Conservation (phyloP, 2,888 invertebrate species). For the Sarcophaga rosellei region DNA sequence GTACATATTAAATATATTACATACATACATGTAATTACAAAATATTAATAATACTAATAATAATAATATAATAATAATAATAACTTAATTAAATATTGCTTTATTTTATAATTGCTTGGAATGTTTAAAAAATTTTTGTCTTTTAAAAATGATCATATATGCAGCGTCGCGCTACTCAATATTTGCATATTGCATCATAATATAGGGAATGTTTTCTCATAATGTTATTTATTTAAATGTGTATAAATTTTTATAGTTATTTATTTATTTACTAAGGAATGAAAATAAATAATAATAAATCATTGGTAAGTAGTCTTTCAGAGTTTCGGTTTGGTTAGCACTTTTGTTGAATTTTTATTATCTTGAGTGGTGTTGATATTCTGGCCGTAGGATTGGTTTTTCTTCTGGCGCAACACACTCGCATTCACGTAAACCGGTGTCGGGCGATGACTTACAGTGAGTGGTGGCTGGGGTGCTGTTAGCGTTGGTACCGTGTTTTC, state of each 20-base stretch:
- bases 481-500: slow-evolving; percentile 41
- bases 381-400: slow-evolving; percentile 76
- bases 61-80: no score
- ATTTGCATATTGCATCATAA: no score
- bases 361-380: slow-evolving; percentile 76
- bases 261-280: not conserved
- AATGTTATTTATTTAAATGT: no score
- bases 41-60: no score
- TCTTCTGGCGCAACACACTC: slow-evolving; percentile 74
- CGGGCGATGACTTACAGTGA: slow-evolving; percentile 50
- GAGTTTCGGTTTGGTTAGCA: slow-evolving; percentile 75
- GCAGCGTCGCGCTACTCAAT: no score
- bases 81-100: no score
- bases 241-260: no score
- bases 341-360: slow-evolving; percentile 72
- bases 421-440: slow-evolving; percentile 75
- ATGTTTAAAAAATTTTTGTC: slow-evolving; percentile 34
- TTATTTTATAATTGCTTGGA: slow-evolving; percentile 49
- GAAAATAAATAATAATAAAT: slow-evolving; percentile 77
- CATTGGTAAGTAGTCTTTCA: slow-evolving; percentile 78
- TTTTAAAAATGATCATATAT: no score
- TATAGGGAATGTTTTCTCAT: no score
- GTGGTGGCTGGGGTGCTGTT: slow-evolving; percentile 40
- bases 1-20: slow-evolving; percentile 25
- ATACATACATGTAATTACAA: no score